Evolutionary conservation across 2,113 vertebrate species (phyloP), one percentile per base, ranked within the genome.

Genomic region (Typhlomys cinereus): DNA sequence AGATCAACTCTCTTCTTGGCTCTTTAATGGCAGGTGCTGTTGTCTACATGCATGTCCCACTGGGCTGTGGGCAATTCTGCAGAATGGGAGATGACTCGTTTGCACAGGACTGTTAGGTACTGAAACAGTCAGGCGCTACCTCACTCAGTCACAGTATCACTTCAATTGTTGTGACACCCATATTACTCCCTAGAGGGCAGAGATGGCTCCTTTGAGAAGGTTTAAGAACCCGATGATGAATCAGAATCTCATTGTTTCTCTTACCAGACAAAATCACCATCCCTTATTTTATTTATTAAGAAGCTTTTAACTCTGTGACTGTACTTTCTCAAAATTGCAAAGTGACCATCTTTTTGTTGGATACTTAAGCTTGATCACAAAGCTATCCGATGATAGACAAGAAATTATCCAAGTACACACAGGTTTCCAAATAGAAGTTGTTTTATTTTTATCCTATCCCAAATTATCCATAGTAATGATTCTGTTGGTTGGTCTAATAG

Each of bases 271-370:
- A 52, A 66, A 75, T 71, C 3, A 41, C 15, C 27, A 44, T 11
- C 27, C 13, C 4, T 15, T 39, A 39, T 29, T 87, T 92, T 69
- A 83, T 46, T 85, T 93, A 31, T 64, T 92, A 73, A 36, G 3
- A 74, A 88, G 66, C 20, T 70, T 93, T 92, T 78, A 13, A 62
- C 67, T 89, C 92, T 75, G 46, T 83, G 29, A 70, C 9, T 75
- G 75, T 20, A 54, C 79, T 89, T 95, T 70, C 86, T 83, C n/a
- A 85, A 88, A 88, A 64, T 21, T 85, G 21, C 29, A 7, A 46
- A 10, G 15, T 85, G 67, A 70, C 9, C 39, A 12, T 70, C 70
- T 39, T 2, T 73, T 34, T 66, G 10, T 85, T 83, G 17, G 7
- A 79, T 36, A 54, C 71, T 93, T 93, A 36, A 82, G 7, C 4